Conservation (phyloP, 1,140 invertebrate species). For the Stenopsyche tienmushanensis region DNA sequence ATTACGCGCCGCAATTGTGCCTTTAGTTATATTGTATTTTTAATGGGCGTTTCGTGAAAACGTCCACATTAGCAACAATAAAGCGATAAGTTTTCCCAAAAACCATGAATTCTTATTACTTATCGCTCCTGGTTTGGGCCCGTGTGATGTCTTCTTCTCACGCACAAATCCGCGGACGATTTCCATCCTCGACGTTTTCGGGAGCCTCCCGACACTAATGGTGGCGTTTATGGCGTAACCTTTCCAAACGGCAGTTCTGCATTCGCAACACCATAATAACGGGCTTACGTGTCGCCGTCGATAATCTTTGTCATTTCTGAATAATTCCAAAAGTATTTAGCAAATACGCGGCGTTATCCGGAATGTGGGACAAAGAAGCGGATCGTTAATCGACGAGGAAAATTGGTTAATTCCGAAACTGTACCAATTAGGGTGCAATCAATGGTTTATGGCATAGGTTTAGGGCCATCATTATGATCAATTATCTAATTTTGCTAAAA, state of each 20-base stretch:
- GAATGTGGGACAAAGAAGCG: no score
- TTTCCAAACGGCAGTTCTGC: background rate
- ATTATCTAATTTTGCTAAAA: no score
- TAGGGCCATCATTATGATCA: background rate
- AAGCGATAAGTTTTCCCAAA: conserved; percentile 1
- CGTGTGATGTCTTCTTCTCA: conserved; percentile 3
- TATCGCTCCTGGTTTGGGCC: background rate
- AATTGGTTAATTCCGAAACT: no score
- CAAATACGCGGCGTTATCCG: no score
- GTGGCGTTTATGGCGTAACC: background rate
- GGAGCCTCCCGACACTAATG: background rate
- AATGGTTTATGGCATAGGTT: background rate
- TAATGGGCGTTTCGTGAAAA: background rate
- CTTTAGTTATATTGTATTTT: no score
- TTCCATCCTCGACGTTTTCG: background rate
- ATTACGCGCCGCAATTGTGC: no score
- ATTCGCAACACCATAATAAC: conserved; percentile 9
- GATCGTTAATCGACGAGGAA: no score
- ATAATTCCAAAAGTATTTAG: background rate
- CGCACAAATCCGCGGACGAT: background rate
- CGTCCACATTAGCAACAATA: background rate
- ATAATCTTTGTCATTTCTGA: background rate
- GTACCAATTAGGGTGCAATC: no score
- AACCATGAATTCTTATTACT: conserved; percentile 6
- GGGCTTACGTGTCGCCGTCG: background rate